Evolutionary conservation across 2,888 invertebrate species (phyloP).

Genomic region (Dolomedes plantarius): DNA sequence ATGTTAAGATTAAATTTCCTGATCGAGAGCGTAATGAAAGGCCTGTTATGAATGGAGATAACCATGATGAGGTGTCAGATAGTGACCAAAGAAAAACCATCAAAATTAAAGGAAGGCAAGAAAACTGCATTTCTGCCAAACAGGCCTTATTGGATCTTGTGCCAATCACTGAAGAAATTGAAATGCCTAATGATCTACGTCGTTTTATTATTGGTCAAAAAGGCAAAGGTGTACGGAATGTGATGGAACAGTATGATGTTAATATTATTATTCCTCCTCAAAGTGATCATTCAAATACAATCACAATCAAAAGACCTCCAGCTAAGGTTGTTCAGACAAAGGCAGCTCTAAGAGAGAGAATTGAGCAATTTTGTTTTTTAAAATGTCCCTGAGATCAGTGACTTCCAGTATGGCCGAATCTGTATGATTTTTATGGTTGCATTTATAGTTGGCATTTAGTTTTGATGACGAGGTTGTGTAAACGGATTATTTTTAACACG

Average conservation of each 20-base stretch:
- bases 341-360: conserved; percentile 87
- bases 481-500: no score
- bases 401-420: no score
- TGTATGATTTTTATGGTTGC: no score
- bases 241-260: conserved; percentile 93
- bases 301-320: conserved; percentile 89
- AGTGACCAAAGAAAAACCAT: conserved; percentile 83
- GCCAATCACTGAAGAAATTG: conserved; percentile 81
- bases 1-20: conserved; percentile 98
- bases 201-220: conserved; percentile 95
- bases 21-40: conserved; percentile 76
- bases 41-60: conserved; percentile 79
- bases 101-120: conserved; percentile 90
- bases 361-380: conserved; percentile 83
- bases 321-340: conserved; percentile 89
- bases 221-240: conserved; percentile 88
- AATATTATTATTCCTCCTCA: conserved; percentile 92
- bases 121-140: conserved; percentile 92
- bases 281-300: conserved; percentile 88
- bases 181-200: conserved; percentile 94
- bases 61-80: conserved; percentile 78
- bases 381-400: no score
- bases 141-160: conserved; percentile 84
- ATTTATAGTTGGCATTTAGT: no score
- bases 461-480: no score